Base-by-base conservation (phyloP, 2,888 invertebrate genomes). In the Phaonia tiefii region DNA sequence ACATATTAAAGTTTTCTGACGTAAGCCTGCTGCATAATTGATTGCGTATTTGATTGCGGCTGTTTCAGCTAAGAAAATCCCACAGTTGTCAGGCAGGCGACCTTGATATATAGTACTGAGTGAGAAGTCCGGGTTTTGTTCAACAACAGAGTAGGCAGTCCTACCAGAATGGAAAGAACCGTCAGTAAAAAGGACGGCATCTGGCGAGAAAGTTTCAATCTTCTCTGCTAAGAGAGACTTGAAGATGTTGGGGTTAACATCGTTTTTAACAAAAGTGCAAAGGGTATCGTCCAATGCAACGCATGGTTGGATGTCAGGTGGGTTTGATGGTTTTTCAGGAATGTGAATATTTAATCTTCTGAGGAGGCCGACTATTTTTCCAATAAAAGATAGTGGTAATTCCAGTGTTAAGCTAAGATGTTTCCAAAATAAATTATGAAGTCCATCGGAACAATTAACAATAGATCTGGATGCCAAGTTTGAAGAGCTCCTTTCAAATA, bases 201-300 rank as follows among this genome's bases (percentile, higher is more conserved):
- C 25, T 2, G 42, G 42, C 1, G 51, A 37, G 11, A 25, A 54
- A 15, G n/a, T n/a, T 11, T 22, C n/a, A 1, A 49, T 58, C 46
- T 58, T 75, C 11, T 75, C 22, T 5, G 11, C 1, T 2, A 75
- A 3, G n/a, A 67, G n/a, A 5, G 1, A 20, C 15, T 66, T 67
- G 11, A 75, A 49, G 4, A 31, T 46, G 2, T 8, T 1, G 0
- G 67, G 15, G 22, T 67, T 49, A 10, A 67, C 49, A 2, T 10
- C 31, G 49, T 56, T 37, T 46, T 75, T 75, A 22, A 11, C 15
- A 1, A 15, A 42, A 1, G 13, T n/a, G 13, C 46, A 37, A 8
- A 67, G 37, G n/a, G 58, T 58, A 20, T 49, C 37, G 49, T 75
- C 39, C 8, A 56, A n/a, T 66, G 25, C 11, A 66, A 65, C n/a